phyloP scores from a whole-genome alignment of 1,140 invertebrate species.

The Gyrodactylus salaris region DNA sequence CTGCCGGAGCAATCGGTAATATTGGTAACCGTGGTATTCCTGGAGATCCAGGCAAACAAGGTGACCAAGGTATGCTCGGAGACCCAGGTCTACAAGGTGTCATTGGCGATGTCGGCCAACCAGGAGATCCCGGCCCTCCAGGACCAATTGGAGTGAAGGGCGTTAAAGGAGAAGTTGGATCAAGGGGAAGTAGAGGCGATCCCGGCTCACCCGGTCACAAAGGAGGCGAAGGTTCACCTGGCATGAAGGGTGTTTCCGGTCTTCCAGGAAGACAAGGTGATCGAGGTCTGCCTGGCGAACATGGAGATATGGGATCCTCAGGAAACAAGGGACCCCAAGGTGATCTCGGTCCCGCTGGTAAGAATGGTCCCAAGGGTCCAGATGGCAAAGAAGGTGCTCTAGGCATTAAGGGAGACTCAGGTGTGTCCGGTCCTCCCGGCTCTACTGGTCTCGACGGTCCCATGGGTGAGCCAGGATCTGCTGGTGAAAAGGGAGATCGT shows the following conservation, averaged over 20 bases:
- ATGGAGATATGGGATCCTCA: conserved; percentile 5
- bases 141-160: conserved; percentile 5
- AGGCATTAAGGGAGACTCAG: conserved; percentile 4
- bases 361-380: conserved; percentile 3
- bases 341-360: neutral
- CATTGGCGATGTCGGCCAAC: conserved; percentile 2
- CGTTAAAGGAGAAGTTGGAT: conserved; percentile 1
- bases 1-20: conserved; percentile 5
- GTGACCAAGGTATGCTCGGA: conserved; percentile 5
- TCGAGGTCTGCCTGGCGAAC: conserved; percentile 5
- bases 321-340: neutral
- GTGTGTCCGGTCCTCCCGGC: conserved; percentile 3
- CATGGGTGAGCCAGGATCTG: neutral
- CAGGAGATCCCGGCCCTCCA: conserved; percentile 7
- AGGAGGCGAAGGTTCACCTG: neutral
- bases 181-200: conserved; percentile 4
- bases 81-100: conserved; percentile 3
- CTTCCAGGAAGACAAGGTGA: conserved; percentile 4
- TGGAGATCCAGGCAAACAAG: conserved; percentile 1
- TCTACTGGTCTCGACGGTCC: neutral
- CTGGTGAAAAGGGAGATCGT: conserved; percentile 5
- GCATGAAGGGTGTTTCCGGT: neutral
- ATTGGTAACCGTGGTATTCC: neutral
- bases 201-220: conserved; percentile 4
- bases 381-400: conserved; percentile 3